Base-by-base conservation (phyloP, 2,888 invertebrate species). In the Drosophila subsilvestris region DNA sequence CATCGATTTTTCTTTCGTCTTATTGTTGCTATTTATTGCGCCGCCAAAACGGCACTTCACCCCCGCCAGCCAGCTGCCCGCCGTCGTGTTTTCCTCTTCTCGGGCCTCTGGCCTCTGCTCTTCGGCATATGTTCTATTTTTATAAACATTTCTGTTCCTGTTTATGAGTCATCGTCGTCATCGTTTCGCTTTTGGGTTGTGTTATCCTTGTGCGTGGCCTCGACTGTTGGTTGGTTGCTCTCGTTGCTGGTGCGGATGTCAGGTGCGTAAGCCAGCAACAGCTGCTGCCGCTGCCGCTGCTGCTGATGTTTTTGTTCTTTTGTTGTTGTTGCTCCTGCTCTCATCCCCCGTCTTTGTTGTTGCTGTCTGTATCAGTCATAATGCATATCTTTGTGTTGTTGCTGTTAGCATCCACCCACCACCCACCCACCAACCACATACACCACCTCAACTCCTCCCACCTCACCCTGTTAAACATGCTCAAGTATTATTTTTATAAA, bases 11-110 rank as follows among this genome's bases (percentile, higher is more conserved):
- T 71, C 69, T 73, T 59, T 74, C 78, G 74, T 83, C 75, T 84
- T 81, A 76, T 84, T 88, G 89, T 88, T 83, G 88, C 84, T 86
- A 89, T 89, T 88, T 86, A 82, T 77, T 86, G 79, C 80, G 76
- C 66, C 60, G 62, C 59, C 66, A 51, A 68, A 74, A 62, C 62
- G 74, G 70, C 76, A 68, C 66, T 67, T 81, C 86, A 83, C 88
- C 89, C 85, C 73, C 80, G 37, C 37, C 37, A 37, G 37, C 14
- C 37, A 37, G 37, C 37, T 14, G 14, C 14, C 37, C 14, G 37
- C 37, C 37, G 12, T 32, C 27, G 27, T 32, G 32, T 32, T 71
- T 69, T 61, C 43, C 25, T 47, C 45, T 45, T 12, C 44, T 61
- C 66, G 50, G 53, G 57, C 53, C 50, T 27, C 44, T 53, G 53